Conservation (phyloP, 2,797 vertebrate species). For the Hyperoplus lanceolatus region DNA sequence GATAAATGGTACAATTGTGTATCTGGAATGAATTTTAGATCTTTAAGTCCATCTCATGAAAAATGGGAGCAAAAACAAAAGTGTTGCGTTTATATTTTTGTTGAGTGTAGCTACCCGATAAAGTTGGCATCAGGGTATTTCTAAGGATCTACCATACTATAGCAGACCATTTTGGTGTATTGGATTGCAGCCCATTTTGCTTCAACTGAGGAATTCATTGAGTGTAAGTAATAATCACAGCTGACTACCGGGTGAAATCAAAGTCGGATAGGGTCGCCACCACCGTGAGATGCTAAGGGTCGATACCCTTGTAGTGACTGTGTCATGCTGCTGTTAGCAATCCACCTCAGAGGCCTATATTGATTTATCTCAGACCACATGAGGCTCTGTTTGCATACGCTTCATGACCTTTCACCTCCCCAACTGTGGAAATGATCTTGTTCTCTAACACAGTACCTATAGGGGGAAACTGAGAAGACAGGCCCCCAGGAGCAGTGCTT, state of each 20-base stretch:
- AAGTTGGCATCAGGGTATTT: no score
- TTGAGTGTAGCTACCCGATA: no score
- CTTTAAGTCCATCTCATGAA: no score
- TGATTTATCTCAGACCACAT: constrained; percentile 30
- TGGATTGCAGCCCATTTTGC: no score
- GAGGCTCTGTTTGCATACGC: constrained; percentile 9
- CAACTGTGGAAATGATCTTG: constrained; percentile 6
- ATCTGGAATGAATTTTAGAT: no score
- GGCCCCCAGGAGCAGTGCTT: not conserved
- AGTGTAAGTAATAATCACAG: no score
- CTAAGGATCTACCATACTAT: no score
- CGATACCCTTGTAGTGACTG: not conserved
- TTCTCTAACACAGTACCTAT: not conserved
- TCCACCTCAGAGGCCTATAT: constrained; percentile 11
- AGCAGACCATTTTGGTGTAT: no score
- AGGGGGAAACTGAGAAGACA: not conserved
- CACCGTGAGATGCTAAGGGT: not conserved
- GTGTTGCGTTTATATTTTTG: no score
- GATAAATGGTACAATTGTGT: no score
- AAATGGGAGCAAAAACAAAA: no score
- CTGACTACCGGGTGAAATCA: not conserved
- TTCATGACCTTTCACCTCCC: constrained; percentile 27
- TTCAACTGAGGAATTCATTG: no score
- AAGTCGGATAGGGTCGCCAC: not conserved
- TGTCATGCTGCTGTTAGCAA: constrained; percentile 1